Evolutionary conservation across 2,888 invertebrate genomes (phyloP), one percentile per base, ranked within the genome.

Genomic region (Pyrochroa serraticornis): DNA sequence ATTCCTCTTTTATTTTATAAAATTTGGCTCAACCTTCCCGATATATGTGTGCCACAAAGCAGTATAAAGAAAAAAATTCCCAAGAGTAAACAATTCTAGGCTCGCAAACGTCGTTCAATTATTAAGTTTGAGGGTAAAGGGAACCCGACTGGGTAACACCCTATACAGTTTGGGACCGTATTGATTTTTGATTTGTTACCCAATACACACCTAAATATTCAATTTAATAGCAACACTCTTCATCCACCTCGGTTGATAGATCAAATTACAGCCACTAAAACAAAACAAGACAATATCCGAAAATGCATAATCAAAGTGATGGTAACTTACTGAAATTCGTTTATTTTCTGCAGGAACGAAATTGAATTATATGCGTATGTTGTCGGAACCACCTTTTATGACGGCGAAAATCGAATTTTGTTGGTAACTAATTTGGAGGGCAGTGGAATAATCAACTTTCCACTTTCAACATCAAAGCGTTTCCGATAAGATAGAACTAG

Each of bases 121-220:
- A 47, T 47, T 47, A 47, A 47, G 34, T 35, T 34, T 46, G 46
- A 46, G 36, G 47, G 30, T 30, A 10, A 10, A n/a, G 47, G 37
- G 34, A 31, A 35, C 47, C n/a, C 6, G 47, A 14, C 36, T 14
- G 10, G 30, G n/a, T 7, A 12, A 31, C 47, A 47, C 47, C 22
- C 38, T 31, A 38, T 47, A 37, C 47, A 32, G n/a, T 45, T 13
- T 14, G 45, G 14, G 7, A 9, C 34, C 31, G 34, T 43, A 47
- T 47, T 32, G 47, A 47, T 47, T 47, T 47, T 47, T 47, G 37
- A 37, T 47, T 47, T 37, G 37, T 13, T 37, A 9, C 12, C 34
- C 8, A 32, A 22, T 22, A 22, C 22, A 22, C 32, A 13, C 34
- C 9, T 44, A 34, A 34, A 45, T 45, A 45, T 45, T 35, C 45